Base-by-base conservation (phyloP, 2,113 vertebrate genomes). In the Bagarius yarrelli region DNA sequence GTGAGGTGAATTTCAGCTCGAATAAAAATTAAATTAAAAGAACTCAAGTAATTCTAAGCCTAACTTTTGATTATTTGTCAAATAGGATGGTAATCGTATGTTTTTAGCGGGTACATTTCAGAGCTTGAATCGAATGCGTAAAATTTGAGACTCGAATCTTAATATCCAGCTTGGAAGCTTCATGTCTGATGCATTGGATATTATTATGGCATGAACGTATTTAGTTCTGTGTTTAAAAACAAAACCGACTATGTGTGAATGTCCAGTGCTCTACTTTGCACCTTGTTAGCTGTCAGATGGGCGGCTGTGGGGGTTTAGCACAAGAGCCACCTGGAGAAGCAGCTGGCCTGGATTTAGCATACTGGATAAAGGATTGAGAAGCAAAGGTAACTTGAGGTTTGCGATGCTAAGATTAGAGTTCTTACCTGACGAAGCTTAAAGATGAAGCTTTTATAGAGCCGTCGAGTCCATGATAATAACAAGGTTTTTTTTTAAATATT, bases 281-380 rank as follows among this genome's bases (percentile, higher is more conserved):
- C 59, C 67, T 61, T 63, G 71, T 77, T 80, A 80, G 69, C 70
- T 76, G 75, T 25, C 69, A 75, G 47, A 34, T 34, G 60, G 79
- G 76, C 50, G 30, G 66, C 60, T 52, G 59, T 32, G 21, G 59
- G 59, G 80, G 64, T 81, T 85, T 83, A 86, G 83, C 25, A 34
- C 25, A 8, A 79, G 63, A 85, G 81, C 81, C 86, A 87, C 86
- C 83, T 83, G 82, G 59, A 52, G 55, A 34, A 80, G 79, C 82
- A 85, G 79, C 79, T 87, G 80, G 60, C 69, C 36, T 82, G 76
- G 76, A 82, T 85, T 85, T 83, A 73, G 76, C 9, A 8, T 23
- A 5, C 56, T 27, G 44, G 78, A 27, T 30, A 73, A 76, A 79
- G 73, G 80, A 85, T 61, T 83, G 76, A 73, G 59, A 25, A 18